Evolutionary conservation across 2,113 vertebrate genomes (phyloP).

Genomic region (Sorex araneus): DNA sequence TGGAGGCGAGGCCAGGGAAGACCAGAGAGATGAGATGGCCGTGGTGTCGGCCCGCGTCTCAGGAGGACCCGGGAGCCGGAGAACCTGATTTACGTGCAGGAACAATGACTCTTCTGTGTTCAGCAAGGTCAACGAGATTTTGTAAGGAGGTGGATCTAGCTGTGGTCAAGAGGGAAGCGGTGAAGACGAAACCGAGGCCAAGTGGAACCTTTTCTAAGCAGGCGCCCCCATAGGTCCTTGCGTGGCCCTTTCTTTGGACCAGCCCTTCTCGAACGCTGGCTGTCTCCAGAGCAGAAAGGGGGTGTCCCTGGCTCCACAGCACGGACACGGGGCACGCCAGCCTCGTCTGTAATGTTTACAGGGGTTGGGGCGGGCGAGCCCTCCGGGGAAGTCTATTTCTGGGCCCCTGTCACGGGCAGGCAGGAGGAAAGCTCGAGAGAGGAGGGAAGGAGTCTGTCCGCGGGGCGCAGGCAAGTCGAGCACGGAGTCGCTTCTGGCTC

Average conservation of each 20-base stretch:
- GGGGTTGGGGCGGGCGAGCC: not conserved
- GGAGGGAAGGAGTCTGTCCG: not conserved
- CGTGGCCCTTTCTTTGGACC: not conserved
- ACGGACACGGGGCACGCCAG: not conserved
- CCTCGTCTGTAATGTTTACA: not conserved
- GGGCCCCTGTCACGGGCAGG: not conserved
- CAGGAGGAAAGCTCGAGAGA: not conserved
- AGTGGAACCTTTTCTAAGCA: slow-evolving; percentile 7
- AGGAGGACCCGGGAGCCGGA: not conserved
- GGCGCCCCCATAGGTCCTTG: not conserved
- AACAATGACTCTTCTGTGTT: slow-evolving; percentile 13
- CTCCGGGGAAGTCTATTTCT: not conserved
- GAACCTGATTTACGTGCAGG: slow-evolving; percentile 9
- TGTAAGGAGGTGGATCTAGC: not conserved
- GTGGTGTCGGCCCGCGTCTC: not conserved
- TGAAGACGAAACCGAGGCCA: not conserved
- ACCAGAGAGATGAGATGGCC: not conserved
- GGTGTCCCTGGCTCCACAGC: not conserved
- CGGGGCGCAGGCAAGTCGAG: slow-evolving; percentile 32
- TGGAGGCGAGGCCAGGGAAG: not conserved
- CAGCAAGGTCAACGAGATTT: not conserved
- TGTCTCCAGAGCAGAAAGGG: not conserved
- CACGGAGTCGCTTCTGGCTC: not conserved
- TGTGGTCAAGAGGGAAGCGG: not conserved
- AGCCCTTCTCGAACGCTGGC: not conserved